Conservation (phyloP, 2,113 vertebrate species). For the Channa maculata region DNA sequence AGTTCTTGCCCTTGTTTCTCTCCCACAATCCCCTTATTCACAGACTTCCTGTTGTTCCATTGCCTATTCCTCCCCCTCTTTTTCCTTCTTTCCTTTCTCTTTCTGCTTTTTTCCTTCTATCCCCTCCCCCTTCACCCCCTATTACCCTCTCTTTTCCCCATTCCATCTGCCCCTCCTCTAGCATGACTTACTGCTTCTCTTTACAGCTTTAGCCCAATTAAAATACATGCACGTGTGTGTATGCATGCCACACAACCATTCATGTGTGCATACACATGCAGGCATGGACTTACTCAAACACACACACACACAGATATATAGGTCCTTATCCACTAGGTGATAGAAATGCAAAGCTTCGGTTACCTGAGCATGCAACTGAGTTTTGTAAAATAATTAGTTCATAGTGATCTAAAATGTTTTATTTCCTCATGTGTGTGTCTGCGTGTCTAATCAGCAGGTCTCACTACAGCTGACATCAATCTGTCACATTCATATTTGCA, state of each 20-base stretch:
- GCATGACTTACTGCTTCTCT: slow-evolving; percentile 83
- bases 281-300: neutral
- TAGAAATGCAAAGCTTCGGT: slow-evolving; percentile 36
- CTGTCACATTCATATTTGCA: slow-evolving; percentile 48
- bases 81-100: slow-evolving; percentile 46
- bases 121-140: slow-evolving; percentile 72
- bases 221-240: slow-evolving; percentile 63
- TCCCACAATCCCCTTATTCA: slow-evolving; percentile 47
- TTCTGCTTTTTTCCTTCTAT: slow-evolving; percentile 52
- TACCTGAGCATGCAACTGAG: slow-evolving; percentile 19
- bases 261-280: slow-evolving; percentile 19
- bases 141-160: slow-evolving; percentile 67
- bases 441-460: slow-evolving; percentile 45
- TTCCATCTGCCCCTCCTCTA: slow-evolving; percentile 68
- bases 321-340: slow-evolving; percentile 9
- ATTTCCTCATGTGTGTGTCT: slow-evolving; percentile 5
- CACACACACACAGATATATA: slow-evolving; percentile 2
- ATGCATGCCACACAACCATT: slow-evolving; percentile 10
- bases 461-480: slow-evolving; percentile 48
- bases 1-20: slow-evolving; percentile 43
- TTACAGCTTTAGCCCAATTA: slow-evolving; percentile 84
- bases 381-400: slow-evolving; percentile 13
- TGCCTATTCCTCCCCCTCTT: slow-evolving; percentile 32
- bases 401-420: slow-evolving; percentile 8
- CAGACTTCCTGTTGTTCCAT: slow-evolving; percentile 29